Percentiles rank a stretch among this genome's conserved stretches.
Conservation (phyloP, 2,797 vertebrate genomes). For the Perodicticus potto region DNA sequence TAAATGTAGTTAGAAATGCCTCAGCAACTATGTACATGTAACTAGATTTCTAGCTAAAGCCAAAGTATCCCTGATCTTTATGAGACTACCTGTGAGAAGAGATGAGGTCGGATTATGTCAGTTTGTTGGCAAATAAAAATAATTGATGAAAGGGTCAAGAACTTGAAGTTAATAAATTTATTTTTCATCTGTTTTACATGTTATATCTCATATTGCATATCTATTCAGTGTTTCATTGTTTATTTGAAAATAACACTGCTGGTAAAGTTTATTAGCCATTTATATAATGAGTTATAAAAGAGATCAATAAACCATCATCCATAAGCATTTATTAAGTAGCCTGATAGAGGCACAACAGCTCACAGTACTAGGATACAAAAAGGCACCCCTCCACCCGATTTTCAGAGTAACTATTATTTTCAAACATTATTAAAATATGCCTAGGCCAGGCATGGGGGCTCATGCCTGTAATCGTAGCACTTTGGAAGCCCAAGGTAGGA, state of each 20-base stretch:
- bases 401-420: not conserved
- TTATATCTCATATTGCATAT: not conserved
- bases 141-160: slow-evolving; percentile 5
- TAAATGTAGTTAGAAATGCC: not conserved
- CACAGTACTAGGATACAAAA: not conserved
- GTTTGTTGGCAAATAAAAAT: slow-evolving; percentile 33
- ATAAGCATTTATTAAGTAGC: slow-evolving; percentile 23
- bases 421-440: not conserved
- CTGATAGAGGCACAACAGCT: not conserved
- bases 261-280: slow-evolving; percentile 55
- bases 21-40: not conserved
- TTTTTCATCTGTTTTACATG: slow-evolving; percentile 40
- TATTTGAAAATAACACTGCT: slow-evolving; percentile 35
- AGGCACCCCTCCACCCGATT: not conserved
- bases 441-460: not conserved
- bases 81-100: not conserved
- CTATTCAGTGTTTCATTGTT: slow-evolving; percentile 10
- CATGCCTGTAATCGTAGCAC: too few relatives aligned
- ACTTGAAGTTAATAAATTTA: slow-evolving; percentile 39
- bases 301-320: not conserved
- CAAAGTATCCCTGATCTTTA: not conserved
- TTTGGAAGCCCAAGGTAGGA: too few relatives aligned
- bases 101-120: slow-evolving; percentile 2
- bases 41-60: slow-evolving; percentile 32
- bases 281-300: slow-evolving; percentile 32